Base-by-base conservation (phyloP, 2,797 vertebrate species). In the Margarornis squamiger region DNA sequence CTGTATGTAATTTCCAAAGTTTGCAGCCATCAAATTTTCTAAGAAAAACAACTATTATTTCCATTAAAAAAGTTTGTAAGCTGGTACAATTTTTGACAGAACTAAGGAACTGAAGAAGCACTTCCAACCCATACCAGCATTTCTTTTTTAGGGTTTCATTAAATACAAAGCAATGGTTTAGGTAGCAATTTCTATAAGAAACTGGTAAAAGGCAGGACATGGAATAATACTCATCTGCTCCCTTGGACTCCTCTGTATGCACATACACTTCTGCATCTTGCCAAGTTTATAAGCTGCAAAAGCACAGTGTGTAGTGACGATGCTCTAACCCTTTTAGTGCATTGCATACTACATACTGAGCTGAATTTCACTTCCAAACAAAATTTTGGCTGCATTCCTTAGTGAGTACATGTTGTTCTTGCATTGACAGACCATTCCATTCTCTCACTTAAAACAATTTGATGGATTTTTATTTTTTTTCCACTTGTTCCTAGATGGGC, bases 311-410 rank as follows among this genome's bases (percentile, higher is more conserved):
- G 23, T 41, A 63, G 27, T 30, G 76, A 65, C 2, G 10, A 23
- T 29, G 48, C 43, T 78, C 66, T 72, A 62, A 84, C 36, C n/a
- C 67, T 82, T 87, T 85, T 57, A 90, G 55, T 86, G 51, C 57
- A 38, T 51, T 55, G 8, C 57, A 45, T 73, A 15, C 52, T 43
- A 68, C 51, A 75, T 10, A 59, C 52, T 46, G 90, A 76, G 67
- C 32, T 81, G 71, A 76, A 52, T 79, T 90, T 72, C 88, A 55
- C 52, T 75, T 93, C 77, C 80, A 76, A 55, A 84, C 83, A 86
- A 73, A 59, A 81, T 88, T 75, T 55, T 94, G 93, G 66, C 83
- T 81, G 48, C 63, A 38, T 93, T 92, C 70, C 65, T 84, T 41
- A 38, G n/a, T 7, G 22, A 84, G 48, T 45, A 78, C 59, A 93